Percentiles rank a stretch among this genome's conserved stretches.
These are phyloP conservation scores for Periplaneta americana DNA, from an alignment of 1,140 invertebrate genomes.

Conservation along the genomic window DNA sequence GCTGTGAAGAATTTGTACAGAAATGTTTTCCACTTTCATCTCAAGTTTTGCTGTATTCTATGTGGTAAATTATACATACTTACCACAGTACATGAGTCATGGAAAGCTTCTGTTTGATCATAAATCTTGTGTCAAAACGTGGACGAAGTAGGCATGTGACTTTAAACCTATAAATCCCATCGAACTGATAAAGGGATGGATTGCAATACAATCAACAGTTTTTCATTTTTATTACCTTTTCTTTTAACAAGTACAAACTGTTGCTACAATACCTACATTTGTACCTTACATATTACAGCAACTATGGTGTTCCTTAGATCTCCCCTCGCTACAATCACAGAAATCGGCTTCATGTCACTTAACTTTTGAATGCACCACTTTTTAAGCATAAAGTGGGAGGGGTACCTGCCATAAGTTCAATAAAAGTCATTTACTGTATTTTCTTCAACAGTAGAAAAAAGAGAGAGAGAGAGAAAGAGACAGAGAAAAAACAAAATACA, in stretches of 20 bases:
- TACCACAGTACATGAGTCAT: too few species aligned
- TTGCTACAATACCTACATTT: neutral
- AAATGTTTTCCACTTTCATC: too few species aligned
- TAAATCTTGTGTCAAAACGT: too few species aligned
- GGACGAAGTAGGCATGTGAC: too few species aligned
- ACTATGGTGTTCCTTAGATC: neutral
- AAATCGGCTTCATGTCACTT: neutral
- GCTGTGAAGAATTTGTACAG: too few species aligned
- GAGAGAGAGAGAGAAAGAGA: neutral
- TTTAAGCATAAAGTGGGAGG: neutral
- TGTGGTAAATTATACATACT: too few species aligned
- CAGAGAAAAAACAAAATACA: too few species aligned
- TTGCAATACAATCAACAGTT: neutral
- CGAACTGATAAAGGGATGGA: too few species aligned
- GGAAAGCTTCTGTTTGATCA: too few species aligned
- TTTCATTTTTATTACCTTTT: neutral
- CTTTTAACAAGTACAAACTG: neutral
- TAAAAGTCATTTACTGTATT: neutral
- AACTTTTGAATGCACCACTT: too few species aligned
- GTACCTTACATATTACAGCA: neutral
- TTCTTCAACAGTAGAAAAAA: neutral
- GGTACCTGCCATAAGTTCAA: neutral
- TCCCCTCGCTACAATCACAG: neutral
- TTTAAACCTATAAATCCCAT: too few species aligned
- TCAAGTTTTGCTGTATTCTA: too few species aligned